A percentile compares a stretch with the other conserved stretches of the same genome.
Evolutionary conservation across 2,888 invertebrate species (phyloP).

Genomic region (Diaprepes abbreviatus): DNA sequence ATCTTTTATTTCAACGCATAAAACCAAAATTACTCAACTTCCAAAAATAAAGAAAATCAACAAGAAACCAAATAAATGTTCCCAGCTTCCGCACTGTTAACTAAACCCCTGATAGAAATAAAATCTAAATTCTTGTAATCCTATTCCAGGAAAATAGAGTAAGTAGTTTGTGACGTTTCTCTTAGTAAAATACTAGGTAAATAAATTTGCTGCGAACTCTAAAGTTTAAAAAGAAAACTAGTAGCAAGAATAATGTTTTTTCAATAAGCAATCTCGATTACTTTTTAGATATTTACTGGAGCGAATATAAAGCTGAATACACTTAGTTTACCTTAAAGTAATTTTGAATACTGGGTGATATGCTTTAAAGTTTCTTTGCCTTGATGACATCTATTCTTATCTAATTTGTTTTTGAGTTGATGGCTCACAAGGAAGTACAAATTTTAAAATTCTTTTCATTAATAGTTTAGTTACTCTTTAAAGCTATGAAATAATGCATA

Average conservation of each 20-base stretch:
- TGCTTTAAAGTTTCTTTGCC: too few species aligned
- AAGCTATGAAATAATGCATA: too few species aligned
- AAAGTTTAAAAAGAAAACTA: neutral
- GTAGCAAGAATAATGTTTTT: constrained; percentile 7
- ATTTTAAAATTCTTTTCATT: too few species aligned
- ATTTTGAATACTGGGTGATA: neutral
- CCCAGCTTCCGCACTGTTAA: neutral
- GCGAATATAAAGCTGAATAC: neutral
- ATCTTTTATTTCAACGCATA: neutral
- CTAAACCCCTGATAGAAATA: constrained; percentile 6
- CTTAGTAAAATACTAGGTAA: neutral
- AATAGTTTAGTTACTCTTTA: too few species aligned
- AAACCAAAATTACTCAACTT: neutral
- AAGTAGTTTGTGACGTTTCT: constrained; percentile 5
- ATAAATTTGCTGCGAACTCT: neutral
- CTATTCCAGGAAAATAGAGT: constrained; percentile 12
- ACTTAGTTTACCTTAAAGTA: neutral
- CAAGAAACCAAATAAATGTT: constrained; percentile 1
- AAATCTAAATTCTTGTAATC: neutral
- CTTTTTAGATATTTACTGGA: neutral
- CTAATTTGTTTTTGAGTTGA: too few species aligned
- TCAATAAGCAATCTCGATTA: constrained; percentile 1
- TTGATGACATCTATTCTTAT: too few species aligned
- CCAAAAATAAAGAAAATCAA: neutral
- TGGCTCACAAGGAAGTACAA: too few species aligned